Evolutionary conservation across 2,888 invertebrate genomes (phyloP), one percentile per base, ranked within the genome.

Genomic region (Drosophila parthenogenetica): DNA sequence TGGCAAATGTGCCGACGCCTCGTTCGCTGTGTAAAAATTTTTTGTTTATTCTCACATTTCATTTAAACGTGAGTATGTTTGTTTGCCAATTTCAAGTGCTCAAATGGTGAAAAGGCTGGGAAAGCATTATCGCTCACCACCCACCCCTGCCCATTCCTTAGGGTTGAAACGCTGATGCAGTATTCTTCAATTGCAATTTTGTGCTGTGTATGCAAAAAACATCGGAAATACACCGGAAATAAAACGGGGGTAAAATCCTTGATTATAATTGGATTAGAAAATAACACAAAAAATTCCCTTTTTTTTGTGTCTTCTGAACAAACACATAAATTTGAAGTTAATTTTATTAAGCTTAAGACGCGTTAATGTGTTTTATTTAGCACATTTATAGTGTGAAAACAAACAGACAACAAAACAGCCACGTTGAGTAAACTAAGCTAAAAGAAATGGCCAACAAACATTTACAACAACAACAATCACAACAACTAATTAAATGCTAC

Each of bases 41-140:
- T 88, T 85, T 88, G 81, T 84, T 83, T 88, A 88, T 88, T 67
- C 87, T 84, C 83, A 83, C 83, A 83, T 87, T 87, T 87, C 83
- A 84, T 88, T 84, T 83, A 75, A 84, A 88, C 87, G 89, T 83
- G 87, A 75, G 87, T 77, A 73, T 84, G 83, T 84, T 84, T 84
- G 89, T 77, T 88, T 86, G 78, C 78, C 83, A 84, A 84, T 88
- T 84, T 84, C 75, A 82, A 85, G 83, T 85, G 83, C 81, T 76
- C 81, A 76, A 85, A 78, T 69, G 69, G 46, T 50, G 39, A 37
- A 40, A 5, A 19, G n/a, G 35, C 35, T 29, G 29, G 42, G 17
- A 29, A 42, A 54, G 42, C 40, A 29, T 29, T 29, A 29, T 8
- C 8, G 8, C n/a, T 7, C 42, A 16, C 45, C 22, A 32, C 10